phyloP scores from a whole-genome alignment of 2,113 vertebrate species.

The Probosciger aterrimus region DNA sequence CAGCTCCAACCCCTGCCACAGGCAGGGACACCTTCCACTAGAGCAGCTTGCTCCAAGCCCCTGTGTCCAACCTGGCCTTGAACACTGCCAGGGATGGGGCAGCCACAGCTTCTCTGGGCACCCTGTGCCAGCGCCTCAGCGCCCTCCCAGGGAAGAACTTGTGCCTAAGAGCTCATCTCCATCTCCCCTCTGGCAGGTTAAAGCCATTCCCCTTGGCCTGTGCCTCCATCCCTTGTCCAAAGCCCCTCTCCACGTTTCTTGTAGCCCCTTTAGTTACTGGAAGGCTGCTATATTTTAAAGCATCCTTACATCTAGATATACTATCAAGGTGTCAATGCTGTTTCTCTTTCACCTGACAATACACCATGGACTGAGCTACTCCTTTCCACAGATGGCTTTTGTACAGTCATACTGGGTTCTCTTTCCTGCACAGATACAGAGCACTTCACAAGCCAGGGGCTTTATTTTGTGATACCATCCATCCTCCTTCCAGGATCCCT shows the following conservation, averaged over 20 bases:
- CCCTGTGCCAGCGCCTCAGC: too few species aligned
- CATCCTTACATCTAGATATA: background rate
- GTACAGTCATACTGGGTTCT: background rate
- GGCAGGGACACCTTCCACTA: background rate
- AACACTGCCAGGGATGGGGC: too few species aligned
- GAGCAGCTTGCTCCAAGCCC: background rate
- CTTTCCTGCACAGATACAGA: background rate
- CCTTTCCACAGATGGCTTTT: background rate
- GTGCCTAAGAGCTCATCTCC: background rate
- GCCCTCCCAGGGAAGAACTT: too few species aligned
- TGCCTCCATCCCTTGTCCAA: background rate
- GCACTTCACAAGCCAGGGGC: background rate
- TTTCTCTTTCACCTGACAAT: background rate
- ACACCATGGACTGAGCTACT: background rate
- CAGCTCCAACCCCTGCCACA: background rate
- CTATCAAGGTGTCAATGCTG: background rate
- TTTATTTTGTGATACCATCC: background rate
- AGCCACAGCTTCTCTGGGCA: too few species aligned
- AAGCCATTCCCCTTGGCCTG: too few species aligned
- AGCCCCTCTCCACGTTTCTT: background rate
- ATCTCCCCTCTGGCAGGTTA: too few species aligned
- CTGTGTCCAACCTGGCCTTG: too few species aligned
- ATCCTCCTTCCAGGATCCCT: background rate
- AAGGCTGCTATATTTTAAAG: background rate
- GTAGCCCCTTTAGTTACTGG: background rate